Conservation (phyloP, 2,797 vertebrate genomes). For the Potorous gilbertii region DNA sequence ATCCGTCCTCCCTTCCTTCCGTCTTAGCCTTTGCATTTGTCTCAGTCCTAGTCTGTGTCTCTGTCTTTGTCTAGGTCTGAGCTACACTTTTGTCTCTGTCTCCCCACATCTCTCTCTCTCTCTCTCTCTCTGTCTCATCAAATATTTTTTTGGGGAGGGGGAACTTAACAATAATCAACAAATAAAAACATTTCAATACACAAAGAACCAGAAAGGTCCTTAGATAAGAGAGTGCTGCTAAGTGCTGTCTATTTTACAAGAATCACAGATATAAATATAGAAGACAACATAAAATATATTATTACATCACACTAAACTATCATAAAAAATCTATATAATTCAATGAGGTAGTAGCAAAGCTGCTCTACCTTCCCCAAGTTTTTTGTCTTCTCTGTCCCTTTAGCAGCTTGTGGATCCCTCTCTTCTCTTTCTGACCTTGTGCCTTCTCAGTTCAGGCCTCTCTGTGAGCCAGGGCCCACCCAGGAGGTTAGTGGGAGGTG, state of each 20-base stretch:
- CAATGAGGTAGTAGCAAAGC: neutral
- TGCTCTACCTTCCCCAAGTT: neutral
- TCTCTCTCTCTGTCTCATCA: neutral
- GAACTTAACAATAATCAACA: neutral
- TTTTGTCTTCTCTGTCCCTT: neutral
- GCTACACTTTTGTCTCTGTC: conserved; percentile 73
- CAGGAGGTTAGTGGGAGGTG: neutral
- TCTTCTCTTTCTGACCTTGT: neutral
- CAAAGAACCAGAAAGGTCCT: neutral
- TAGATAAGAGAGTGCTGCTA: neutral
- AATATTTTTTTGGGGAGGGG: neutral
- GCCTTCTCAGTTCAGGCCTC: neutral
- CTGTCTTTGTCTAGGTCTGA: conserved; percentile 61
- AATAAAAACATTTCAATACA: neutral
- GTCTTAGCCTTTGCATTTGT: conserved; percentile 33
- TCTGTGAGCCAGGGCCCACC: neutral
- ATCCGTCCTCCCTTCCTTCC: neutral
- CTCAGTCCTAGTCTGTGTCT: conserved; percentile 47
- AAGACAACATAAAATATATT: neutral
- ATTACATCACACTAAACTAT: neutral
- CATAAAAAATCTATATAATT: neutral
- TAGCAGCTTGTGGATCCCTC: neutral
- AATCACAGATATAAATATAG: neutral
- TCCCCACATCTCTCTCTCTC: neutral
- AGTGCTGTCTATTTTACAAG: neutral